Conservation (phyloP, 2,797 vertebrate species). For the Chaetophractus vellerosus region DNA sequence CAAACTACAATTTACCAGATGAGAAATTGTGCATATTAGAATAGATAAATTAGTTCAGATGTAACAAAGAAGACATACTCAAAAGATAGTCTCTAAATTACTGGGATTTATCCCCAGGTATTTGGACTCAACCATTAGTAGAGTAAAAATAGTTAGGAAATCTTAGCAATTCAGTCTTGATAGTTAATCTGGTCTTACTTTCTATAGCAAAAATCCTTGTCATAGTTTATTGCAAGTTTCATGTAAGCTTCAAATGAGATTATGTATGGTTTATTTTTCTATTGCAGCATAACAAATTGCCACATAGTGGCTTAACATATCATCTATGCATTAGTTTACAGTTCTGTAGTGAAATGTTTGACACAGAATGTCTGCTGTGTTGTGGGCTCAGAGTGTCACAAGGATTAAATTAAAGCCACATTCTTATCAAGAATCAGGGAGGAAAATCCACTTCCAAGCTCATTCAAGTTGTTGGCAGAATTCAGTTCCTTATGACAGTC, state of each 20-base stretch:
- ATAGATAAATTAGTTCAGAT: not conserved
- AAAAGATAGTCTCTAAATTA: constrained; percentile 31
- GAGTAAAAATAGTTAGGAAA: not conserved
- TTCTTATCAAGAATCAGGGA: not conserved
- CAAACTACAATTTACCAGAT: not conserved
- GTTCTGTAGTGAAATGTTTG: not conserved
- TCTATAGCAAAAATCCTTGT: not conserved
- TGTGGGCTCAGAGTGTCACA: not conserved
- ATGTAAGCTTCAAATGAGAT: not conserved
- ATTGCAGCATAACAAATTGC: not conserved
- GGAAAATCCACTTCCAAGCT: not conserved
- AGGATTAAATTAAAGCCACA: not conserved
- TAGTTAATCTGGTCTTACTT: not conserved
- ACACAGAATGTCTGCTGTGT: not conserved
- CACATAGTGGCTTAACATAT: not conserved
- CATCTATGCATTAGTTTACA: not conserved
- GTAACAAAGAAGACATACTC: not conserved
- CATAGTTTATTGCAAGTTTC: not conserved
- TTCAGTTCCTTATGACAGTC: not conserved
- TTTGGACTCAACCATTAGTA: not conserved
- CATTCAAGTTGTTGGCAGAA: not conserved
- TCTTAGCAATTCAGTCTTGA: not conserved
- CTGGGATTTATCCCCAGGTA: not conserved
- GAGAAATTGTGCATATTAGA: not conserved
- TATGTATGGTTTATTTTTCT: not conserved